phyloP scores from a whole-genome alignment of 1,140 invertebrate species.

The Latrodectus geometricus region DNA sequence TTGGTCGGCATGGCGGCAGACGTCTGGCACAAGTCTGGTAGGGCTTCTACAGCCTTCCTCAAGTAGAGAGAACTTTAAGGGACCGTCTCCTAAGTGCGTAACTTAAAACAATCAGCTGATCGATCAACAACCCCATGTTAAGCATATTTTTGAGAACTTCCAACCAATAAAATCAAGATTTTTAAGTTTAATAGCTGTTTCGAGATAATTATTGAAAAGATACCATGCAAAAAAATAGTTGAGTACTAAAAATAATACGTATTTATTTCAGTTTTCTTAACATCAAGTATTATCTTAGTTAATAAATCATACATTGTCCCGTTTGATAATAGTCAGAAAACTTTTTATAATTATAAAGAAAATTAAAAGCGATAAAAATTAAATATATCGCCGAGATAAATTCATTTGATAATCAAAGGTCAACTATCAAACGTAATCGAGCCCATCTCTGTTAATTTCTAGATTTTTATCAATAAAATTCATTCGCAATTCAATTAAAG shows the following conservation, averaged over 20 bases:
- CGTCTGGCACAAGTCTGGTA: conserved; percentile 55
- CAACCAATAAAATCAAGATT: no score
- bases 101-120: conserved; percentile 40
- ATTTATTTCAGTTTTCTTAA: no score
- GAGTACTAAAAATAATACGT: no score
- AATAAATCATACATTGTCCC: no score
- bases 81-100: conserved; percentile 31
- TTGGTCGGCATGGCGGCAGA: conserved; percentile 58
- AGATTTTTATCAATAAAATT: background rate
- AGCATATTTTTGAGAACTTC: background rate
- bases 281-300: no score
- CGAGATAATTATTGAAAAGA: no score
- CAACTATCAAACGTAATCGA: background rate
- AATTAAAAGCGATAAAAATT: no score
- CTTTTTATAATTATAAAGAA: no score
- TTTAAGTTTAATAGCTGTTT: no score
- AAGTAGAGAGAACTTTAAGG: conserved; percentile 16
- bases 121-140: background rate
- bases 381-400: background rate
- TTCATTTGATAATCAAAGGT: background rate
- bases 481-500: background rate
- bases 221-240: no score
- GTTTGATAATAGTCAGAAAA: no score
- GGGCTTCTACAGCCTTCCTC: conserved; percentile 41
- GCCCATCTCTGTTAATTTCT: background rate